Conservation (phyloP, 2,113 vertebrate genomes). For the Thymallus thymallus region DNA sequence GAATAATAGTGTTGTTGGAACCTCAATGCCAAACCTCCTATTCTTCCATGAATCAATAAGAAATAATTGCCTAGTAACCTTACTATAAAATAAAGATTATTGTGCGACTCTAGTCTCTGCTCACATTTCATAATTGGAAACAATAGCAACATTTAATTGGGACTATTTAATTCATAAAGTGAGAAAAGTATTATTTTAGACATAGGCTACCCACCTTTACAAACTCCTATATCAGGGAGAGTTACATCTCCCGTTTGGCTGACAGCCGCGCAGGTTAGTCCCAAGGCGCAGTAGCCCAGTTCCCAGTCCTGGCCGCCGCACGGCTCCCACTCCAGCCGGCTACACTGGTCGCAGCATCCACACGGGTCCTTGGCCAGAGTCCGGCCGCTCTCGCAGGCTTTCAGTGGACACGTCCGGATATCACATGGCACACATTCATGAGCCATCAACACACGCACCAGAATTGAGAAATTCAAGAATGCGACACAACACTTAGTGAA, state of each 20-base stretch:
- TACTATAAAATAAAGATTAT: too few species aligned
- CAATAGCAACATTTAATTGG: background rate
- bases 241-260: conserved; percentile 59
- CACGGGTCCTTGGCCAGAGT: conserved; percentile 69
- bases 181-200: background rate
- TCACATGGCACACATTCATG: conserved; percentile 71
- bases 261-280: conserved; percentile 71
- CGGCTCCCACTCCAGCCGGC: conserved; percentile 73
- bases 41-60: background rate
- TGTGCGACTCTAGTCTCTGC: too few species aligned
- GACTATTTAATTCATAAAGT: background rate
- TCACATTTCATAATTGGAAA: too few species aligned
- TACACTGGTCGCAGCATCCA: conserved; percentile 76
- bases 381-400: conserved; percentile 67
- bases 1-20: background rate
- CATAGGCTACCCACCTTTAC: conserved; percentile 67
- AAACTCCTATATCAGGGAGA: conserved; percentile 70
- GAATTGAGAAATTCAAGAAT: conserved; percentile 53
- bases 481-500: conserved; percentile 45
- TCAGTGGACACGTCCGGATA: conserved; percentile 63
- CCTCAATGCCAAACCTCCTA: background rate
- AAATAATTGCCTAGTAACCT: too few species aligned
- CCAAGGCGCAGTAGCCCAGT: conserved; percentile 74
- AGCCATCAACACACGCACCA: conserved; percentile 59
- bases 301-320: conserved; percentile 76